Percentiles rank a stretch among this genome's conserved stretches.
Evolutionary conservation across 2,797 vertebrate species (phyloP).

Genomic region (Calcarius lapponicus): DNA sequence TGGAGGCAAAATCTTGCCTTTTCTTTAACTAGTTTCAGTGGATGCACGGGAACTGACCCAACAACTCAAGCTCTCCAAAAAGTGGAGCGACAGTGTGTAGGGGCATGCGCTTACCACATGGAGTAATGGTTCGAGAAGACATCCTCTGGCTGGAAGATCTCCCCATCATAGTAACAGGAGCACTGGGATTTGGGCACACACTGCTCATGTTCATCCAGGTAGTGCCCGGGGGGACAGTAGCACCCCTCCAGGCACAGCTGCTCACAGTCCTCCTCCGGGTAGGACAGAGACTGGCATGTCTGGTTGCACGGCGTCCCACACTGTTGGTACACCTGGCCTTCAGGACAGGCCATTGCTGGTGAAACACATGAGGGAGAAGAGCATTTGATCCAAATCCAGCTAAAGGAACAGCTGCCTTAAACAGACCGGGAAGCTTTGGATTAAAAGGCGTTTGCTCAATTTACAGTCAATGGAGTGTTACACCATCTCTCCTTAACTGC

Average conservation of each 20-base stretch:
- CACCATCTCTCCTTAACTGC: neutral
- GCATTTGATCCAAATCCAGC: neutral
- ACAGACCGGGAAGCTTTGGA: neutral
- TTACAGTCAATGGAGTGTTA: neutral
- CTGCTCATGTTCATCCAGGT: constrained; percentile 81
- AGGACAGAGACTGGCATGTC: constrained; percentile 89
- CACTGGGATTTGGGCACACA: constrained; percentile 88
- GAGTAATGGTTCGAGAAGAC: constrained; percentile 89
- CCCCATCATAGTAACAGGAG: constrained; percentile 90
- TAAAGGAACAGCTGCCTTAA: neutral
- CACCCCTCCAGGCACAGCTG: constrained; percentile 91
- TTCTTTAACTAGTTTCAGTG: neutral
- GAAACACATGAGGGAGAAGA: neutral
- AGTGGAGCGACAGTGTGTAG: accelerated
- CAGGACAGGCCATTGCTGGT: constrained; percentile 85
- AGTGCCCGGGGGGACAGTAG: constrained; percentile 87
- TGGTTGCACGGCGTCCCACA: constrained; percentile 88
- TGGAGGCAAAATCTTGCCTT: neutral
- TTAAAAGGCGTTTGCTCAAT: neutral
- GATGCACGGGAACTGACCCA: neutral
- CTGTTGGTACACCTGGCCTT: constrained; percentile 83
- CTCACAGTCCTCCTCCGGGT: constrained; percentile 78
- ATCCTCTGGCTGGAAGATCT: constrained; percentile 92
- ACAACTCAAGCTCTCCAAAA: neutral
- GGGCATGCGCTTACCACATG: constrained; percentile 83